Percentiles rank a stretch among this genome's conserved stretches.
Evolutionary conservation across 1,140 invertebrate species (phyloP).

Genomic region (Heliconius hermathena): DNA sequence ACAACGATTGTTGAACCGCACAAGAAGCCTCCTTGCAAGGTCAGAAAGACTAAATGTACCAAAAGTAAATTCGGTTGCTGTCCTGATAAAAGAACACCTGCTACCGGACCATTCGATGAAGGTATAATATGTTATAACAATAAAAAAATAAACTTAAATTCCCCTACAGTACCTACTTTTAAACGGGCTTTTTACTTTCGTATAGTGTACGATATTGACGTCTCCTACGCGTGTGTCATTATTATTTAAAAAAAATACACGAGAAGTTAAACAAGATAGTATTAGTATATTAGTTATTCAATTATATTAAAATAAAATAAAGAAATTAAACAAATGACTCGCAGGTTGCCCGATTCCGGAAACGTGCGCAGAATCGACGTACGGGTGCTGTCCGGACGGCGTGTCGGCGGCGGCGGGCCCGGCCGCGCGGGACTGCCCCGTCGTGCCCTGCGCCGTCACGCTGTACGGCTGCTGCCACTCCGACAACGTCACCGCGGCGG

Average conservation of each 20-base stretch:
- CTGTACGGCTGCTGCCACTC: conserved; percentile 91
- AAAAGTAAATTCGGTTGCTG: conserved; percentile 93
- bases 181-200: no score
- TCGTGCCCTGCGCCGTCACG: conserved; percentile 87
- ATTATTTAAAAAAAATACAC: no score
- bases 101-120: conserved; percentile 92
- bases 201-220: background rate
- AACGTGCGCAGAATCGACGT: conserved; percentile 91
- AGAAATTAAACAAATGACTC: background rate
- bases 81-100: conserved; percentile 90
- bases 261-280: background rate
- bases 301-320: background rate
- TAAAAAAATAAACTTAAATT: background rate
- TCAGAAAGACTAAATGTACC: conserved; percentile 84
- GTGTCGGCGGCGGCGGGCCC: conserved; percentile 90
- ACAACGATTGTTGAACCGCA: conserved; percentile 75
- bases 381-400: conserved; percentile 94
- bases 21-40: conserved; percentile 83
- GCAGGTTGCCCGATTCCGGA: conserved; percentile 86
- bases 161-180: background rate
- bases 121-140: conserved; percentile 69
- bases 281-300: background rate
- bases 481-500: conserved; percentile 89
- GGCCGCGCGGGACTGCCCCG: conserved; percentile 89
- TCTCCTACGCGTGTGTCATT: background rate